Evolutionary conservation across 2,113 vertebrate genomes (phyloP), one percentile per base, ranked within the genome.

Genomic region (Antidorcas marsupialis): DNA sequence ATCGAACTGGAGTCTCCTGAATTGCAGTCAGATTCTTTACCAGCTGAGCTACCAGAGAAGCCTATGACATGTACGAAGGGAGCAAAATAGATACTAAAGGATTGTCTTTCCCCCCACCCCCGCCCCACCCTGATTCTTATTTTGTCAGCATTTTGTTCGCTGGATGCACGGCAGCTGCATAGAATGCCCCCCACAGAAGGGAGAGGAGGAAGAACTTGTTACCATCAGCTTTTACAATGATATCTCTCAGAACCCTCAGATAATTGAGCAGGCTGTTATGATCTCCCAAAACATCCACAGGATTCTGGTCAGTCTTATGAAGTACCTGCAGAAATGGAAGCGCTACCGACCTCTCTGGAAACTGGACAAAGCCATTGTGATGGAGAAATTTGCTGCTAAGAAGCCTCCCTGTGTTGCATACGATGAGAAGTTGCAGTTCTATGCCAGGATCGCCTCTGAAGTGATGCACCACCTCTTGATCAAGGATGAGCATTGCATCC

Each of bases 131-230:
- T 23, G 19, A 0, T 64, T 96, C n/a, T 82, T 64, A 4, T 86
- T 88, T 82, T 91, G 92, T 15, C 89, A 99, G 99, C 95, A 98
- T 71, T 99, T 99, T 78, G 50, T 99, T 4, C 99, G 99, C 2
- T 99, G 99, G 99, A 99, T 99, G 99, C 98, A 98, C 0, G 99
- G 99, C 36, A 99, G 99, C 0, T 99, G 99, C 91, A 98, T 99
- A 5, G 99, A 99, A 23, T 99, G 99, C 96, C 99, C 99, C 17
- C 99, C 99, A 8, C 99, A 99, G 97, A 98, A 16, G 1, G 91
- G 98, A 2, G 97, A 97, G 0, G 99, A 99, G 1, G 99, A 99
- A 1, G 99, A 99, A 93, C 47, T 98, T 0, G 64, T 99, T 43
- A 91, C 97, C 2, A 98, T 99, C 59, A 99, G 92, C 96, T 99